Evolutionary conservation across 2,797 vertebrate species (phyloP), one percentile per base, ranked within the genome.

Genomic region (Sebastes hopkinsi): DNA sequence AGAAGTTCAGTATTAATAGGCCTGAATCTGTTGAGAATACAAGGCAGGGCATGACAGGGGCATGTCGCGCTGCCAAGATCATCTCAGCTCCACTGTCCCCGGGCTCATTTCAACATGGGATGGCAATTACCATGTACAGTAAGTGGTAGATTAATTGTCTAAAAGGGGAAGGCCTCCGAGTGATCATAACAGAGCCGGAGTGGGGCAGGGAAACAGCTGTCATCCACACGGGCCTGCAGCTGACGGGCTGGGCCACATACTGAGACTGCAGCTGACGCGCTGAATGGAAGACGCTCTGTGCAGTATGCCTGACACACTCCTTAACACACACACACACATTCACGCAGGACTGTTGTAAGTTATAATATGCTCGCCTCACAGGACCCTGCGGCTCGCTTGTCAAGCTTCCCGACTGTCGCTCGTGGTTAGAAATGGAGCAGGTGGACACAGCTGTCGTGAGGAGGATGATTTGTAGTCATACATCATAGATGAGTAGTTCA

Each of bases 131-230:
- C 68, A 29, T 77, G 79, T 84, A 88, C 82, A 92, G 88, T 92
- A 89, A 88, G 87, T 69, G 86, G 88, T 81, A 84, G 78, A 93
- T 94, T 92, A 92, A 93, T 94, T 87, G 76, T 76, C 86, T 87
- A 79, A 92, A 88, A 70, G 85, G 70, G 82, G 80, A 70, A 89
- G 80, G 88, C 65, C 89, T 86, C 81, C 13, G 62, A 85, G 77
- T 83, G 83, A 85, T 85, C 6, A 61, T 23, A 79, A 72, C 56
- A 65, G 77, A 65, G 82, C 76, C 29, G 38, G 67, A 89, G 64
- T 22, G 5, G 84, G 76, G 70, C 73, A 83, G 76, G 67, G 80
- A 88, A 90, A 86, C 94, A 94, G 92, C 94, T 95, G 93, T 88
- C 92, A 89, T 10, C 67, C 84, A 79, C 92, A 89, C 66, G 46